Evolutionary conservation across 2,797 vertebrate species (phyloP), one percentile per base, ranked within the genome.

Genomic region (Phaenicophaeus curvirostris): DNA sequence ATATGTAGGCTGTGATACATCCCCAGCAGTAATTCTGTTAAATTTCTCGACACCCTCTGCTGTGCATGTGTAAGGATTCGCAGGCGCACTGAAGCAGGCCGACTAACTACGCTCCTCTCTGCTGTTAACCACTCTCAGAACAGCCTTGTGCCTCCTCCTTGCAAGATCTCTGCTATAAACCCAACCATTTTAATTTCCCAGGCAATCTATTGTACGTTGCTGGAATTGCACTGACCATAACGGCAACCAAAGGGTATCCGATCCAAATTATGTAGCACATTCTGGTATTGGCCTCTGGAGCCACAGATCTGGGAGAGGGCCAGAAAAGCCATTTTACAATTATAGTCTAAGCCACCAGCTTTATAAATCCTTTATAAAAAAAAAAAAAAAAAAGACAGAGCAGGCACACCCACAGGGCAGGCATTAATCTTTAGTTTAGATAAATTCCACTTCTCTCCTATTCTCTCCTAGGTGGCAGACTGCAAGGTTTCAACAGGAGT

Each of bases 271-370:
- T 33, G 54, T 63, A 89, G 71, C 63, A 30, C 25, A 1, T 90
- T 93, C 55, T 89, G 63, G 74, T 80, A 58, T 41, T 61, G 67
- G 53, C 71, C 67, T 92, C 74, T 77, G 68, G 37, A 90, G 68
- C 84, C 61, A 14, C 61, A 61, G 53, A 76, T 67, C 65, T 96
- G 93, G 88, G 83, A 59, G 41, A 86, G 41, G 24, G 87, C 93
- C 94, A 95, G 89, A 80, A 93, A 89, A 89, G 79, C 85, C 69
- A 95, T 95, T 96, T 95, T 91, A 66, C 53, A 87, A 81, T 87
- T 93, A 87, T 4, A 75, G 50, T 74, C 35, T 74, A 83, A 80
- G n/a, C 79, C 62, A 83, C 0, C 0, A 68, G 23, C 50, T 85
- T 94, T 78, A 84, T 80, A 80, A 92, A 87, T 92, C 31, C 2